Evolutionary conservation across 2,113 vertebrate species (phyloP), one percentile per base, ranked within the genome.

Genomic region (Gavialis gangeticus): DNA sequence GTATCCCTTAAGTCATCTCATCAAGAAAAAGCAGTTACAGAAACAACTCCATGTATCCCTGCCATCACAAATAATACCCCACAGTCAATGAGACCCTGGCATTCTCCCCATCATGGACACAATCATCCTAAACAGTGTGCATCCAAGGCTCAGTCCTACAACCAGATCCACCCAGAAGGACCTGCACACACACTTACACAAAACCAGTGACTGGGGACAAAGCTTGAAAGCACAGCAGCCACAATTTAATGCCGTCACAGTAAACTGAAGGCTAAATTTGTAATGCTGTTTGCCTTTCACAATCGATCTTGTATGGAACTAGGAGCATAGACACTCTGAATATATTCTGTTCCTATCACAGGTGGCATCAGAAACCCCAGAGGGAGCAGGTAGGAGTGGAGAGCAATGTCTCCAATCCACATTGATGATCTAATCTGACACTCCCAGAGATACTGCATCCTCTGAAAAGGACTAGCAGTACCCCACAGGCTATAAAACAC

Each of bases 161-260:
- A 24, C 2, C 83, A 89, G 30, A 88, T 79, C 64, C 55, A 85
- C 60, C 57, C 87, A 91, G 64, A 84, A 81, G 77, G 83, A 84
- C 60, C 27, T 75, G 63, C 1, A 0, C 11, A 46, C 46, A 46
- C 46, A 73, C 64, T 78, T 56, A 83, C 24, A 34, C 30, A 83
- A 24, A 56, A 57, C 88, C 54, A 69, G 59, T 0, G 91, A 55
- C 30, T 79, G 58, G 81, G 75, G 22, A 30, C 82, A 14, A 84
- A 54, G 64, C 46, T 84, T 69, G 75, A 82, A 92, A 91, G n/a
- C 1, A 0, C 79, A 84, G 96, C 91, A 85, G 64, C 28, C 24
- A 55, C 55, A 4, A 88, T 82, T 90, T 84, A 75, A 76, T 91
- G 71, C 79, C 91, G 46, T 82, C 91, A 78, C 84, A 90, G 78